Evolutionary conservation across 2,888 invertebrate genomes (phyloP), one percentile per base, ranked within the genome.

Genomic region (Choreutis nemorana): DNA sequence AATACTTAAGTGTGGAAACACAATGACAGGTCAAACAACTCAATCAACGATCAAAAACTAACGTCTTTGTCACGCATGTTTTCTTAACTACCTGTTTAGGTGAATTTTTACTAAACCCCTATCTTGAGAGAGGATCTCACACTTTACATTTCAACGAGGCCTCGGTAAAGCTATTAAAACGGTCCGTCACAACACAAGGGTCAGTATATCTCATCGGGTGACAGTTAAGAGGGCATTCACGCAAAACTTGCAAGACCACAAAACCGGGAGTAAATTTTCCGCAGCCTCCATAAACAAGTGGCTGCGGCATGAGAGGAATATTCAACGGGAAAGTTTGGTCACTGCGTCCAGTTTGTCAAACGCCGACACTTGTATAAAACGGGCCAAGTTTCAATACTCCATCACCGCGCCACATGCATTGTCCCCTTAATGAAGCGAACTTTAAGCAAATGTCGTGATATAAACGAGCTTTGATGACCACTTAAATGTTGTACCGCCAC

Each of bases 311-410:
- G 60, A 41, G 46, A 42, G 57, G 71, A 73, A 75, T 77, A 77
- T 75, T 75, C 73, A 75, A 62, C 63, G 64, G 72, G 58, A 71
- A 78, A 78, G 66, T 77, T 77, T 36, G 46, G 43, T 50, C 48
- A 44, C 46, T 38, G 42, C 44, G 59, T 56, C 56, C 55, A 58
- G 51, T 59, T 53, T 48, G 59, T 56, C 51, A 44, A 42, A 48
- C 39, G 54, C 67, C 68, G 56, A 64, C 77, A 73, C 68, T 77
- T 78, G 77, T 55, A 55, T 57, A 49, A 48, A 78, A 78, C 71
- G 63, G 68, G 50, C 59, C 33, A 55, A 71, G 65, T 71, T 68
- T 45, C 53, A 55, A 50, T 55, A 48, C 48, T 49, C 50, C 55
- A 56, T 64, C 61, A 71, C 71, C 65, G 24, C 55, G 53, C 50